Base-by-base conservation (phyloP, 1,140 invertebrate species). In the Bursaphelenchus mucronatus region DNA sequence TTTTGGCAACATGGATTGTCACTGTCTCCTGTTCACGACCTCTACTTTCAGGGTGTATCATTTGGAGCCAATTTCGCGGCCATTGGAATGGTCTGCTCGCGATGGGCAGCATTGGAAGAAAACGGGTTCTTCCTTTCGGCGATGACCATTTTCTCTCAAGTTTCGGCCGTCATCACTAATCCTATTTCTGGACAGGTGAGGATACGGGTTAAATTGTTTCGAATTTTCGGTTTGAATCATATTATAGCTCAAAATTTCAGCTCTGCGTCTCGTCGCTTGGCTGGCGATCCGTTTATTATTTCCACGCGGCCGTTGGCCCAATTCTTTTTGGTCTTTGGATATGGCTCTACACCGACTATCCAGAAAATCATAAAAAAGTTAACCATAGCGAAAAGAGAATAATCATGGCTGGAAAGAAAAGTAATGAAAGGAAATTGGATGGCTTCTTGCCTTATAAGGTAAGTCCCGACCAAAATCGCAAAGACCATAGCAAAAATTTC, bases 51-150 rank as follows among this genome's bases (percentile, higher is more conserved):
- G 70, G 67, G 68, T 0, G 45, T 70, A 21, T 58, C 68, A n/a
- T 70, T 71, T 72, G 68, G 51, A 8, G 58, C 68, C 8, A 70
- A 70, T 61, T 70, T 70, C 66, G 68, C 68, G 10, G 63, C 61
- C 45, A 70, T 70, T 58, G 68, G 68, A 6, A 64, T 70, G 55
- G 68, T 30, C n/a, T 74, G 70, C 39, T 53, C 63, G 44, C 64
- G 70, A 46, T 73, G 71, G 71, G 71, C 71, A n/a, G 47, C 51
- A 40, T 49, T 73, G 6, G 15, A 64, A 21, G 58, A 73, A 66
- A 66, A 73, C 21, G 71, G 71, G 13, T 68, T 73, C 15, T 73
- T 73, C 57, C 51, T 73, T 21, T 68, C 71, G 55, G 47, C 46
- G 30, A 61, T 67, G 49, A 67, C 66, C 9, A 61, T 17, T 30